Percentiles rank a stretch among this genome's conserved stretches.
phyloP scores from a whole-genome alignment of 1,140 invertebrate genomes.

The Nebria ingens region DNA sequence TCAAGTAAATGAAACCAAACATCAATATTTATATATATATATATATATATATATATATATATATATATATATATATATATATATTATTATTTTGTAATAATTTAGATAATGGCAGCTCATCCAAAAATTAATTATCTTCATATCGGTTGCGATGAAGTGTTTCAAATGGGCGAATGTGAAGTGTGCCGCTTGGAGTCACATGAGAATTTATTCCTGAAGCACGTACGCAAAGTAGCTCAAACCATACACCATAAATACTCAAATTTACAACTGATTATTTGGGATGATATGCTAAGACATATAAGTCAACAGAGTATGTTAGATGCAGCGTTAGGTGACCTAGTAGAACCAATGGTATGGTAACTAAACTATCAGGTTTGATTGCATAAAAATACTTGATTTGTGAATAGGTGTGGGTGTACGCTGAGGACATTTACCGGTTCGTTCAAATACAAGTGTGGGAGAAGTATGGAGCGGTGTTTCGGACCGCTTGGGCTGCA shows the following conservation, averaged over 20 bases:
- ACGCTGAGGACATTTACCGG: slow-evolving; percentile 45
- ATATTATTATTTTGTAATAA: neutral
- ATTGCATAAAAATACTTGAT: slow-evolving; percentile 3
- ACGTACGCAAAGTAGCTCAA: slow-evolving; percentile 47
- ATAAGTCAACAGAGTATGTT: slow-evolving; percentile 50
- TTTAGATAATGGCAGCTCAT: slow-evolving; percentile 30
- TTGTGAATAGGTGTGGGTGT: slow-evolving; percentile 57
- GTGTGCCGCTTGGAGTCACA: slow-evolving; percentile 47
- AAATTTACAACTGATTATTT: slow-evolving; percentile 65
- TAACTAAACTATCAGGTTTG: slow-evolving; percentile 13
- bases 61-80: neutral
- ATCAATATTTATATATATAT: too few relatives aligned
- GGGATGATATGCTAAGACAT: slow-evolving; percentile 84
- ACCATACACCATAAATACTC: slow-evolving; percentile 50
- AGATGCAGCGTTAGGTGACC: slow-evolving; percentile 50
- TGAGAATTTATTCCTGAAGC: slow-evolving; percentile 53
- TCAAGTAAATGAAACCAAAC: slow-evolving; percentile 44
- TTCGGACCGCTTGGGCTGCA: slow-evolving; percentile 75
- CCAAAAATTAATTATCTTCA: slow-evolving; percentile 56
- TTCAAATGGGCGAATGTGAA: slow-evolving; percentile 64
- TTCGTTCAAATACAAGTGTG: slow-evolving; percentile 44
- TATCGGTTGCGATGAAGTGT: slow-evolving; percentile 69
- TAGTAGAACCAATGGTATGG: slow-evolving; percentile 77
- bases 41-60: slow-evolving; percentile 1
- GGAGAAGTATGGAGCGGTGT: slow-evolving; percentile 66